phyloP scores from a whole-genome alignment of 2,113 vertebrate genomes.

The Ia io region DNA sequence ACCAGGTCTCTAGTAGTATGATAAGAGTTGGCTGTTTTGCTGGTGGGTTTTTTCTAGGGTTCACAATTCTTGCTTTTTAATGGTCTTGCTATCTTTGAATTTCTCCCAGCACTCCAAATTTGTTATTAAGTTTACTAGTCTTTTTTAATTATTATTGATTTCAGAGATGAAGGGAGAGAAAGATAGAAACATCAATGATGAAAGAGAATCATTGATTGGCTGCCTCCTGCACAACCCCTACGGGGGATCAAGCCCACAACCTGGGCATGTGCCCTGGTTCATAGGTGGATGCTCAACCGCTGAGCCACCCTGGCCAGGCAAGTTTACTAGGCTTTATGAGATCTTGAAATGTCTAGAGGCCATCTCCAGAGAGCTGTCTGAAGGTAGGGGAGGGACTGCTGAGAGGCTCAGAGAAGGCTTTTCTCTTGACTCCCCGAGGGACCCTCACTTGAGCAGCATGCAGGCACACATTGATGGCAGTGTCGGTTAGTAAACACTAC shows the following conservation, averaged over 20 bases:
- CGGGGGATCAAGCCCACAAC: too few relatives aligned
- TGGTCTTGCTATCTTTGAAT: constrained; percentile 39
- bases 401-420: not conserved
- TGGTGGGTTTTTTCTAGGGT: not conserved
- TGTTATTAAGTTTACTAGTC: not conserved
- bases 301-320: not conserved
- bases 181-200: too few relatives aligned
- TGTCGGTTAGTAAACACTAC: not conserved
- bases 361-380: not conserved
- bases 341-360: not conserved
- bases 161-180: too few relatives aligned
- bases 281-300: too few relatives aligned
- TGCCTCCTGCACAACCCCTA: too few relatives aligned
- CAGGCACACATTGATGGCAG: not conserved
- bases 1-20: not conserved
- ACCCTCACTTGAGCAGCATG: not conserved
- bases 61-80: not conserved
- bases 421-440: not conserved
- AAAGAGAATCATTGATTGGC: too few relatives aligned
- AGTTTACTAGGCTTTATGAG: not conserved
- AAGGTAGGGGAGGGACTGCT: not conserved
- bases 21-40: constrained; percentile 25
- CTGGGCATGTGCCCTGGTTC: too few relatives aligned
- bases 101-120: not conserved
- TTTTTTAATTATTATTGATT: not conserved